phyloP scores from a whole-genome alignment of 2,113 vertebrate species.

The Helogale parvula region DNA sequence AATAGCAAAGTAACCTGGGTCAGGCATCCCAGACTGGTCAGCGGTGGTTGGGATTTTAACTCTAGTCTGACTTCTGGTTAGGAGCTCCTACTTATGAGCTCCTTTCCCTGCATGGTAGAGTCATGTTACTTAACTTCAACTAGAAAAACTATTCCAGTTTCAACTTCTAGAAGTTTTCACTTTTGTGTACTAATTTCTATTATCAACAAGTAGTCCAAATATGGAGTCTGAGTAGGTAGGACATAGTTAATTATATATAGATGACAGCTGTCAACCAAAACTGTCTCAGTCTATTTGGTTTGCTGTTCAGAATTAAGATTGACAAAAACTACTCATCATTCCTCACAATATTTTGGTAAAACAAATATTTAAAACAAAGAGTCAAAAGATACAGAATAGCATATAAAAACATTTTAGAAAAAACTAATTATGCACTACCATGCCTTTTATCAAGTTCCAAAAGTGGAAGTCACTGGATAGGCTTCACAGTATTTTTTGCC shows the following conservation, averaged over 20 bases:
- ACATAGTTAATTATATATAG: not conserved
- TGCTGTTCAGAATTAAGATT: not conserved
- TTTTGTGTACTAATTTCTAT: not conserved
- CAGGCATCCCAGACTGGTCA: not conserved
- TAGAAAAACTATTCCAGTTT: not conserved
- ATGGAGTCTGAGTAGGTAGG: not conserved
- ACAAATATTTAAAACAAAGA: not conserved
- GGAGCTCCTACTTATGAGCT: not conserved
- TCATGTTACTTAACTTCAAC: not conserved
- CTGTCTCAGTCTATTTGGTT: not conserved
- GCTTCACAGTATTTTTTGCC: not conserved
- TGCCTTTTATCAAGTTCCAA: constrained; percentile 8
- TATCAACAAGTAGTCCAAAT: not conserved
- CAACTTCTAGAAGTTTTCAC: not conserved
- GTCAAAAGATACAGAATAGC: constrained; percentile 2
- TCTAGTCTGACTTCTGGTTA: not conserved
- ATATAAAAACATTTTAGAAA: constrained; percentile 23
- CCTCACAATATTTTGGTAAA: not conserved
- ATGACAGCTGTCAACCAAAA: constrained; percentile 32
- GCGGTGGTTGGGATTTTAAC: not conserved
- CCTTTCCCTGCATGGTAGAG: not conserved
- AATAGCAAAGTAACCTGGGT: not conserved
- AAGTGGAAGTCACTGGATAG: not conserved
- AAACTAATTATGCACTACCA: not conserved
- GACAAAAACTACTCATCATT: not conserved